Conservation (phyloP, 2,888 invertebrate species). For the Lathronympha strigana region DNA sequence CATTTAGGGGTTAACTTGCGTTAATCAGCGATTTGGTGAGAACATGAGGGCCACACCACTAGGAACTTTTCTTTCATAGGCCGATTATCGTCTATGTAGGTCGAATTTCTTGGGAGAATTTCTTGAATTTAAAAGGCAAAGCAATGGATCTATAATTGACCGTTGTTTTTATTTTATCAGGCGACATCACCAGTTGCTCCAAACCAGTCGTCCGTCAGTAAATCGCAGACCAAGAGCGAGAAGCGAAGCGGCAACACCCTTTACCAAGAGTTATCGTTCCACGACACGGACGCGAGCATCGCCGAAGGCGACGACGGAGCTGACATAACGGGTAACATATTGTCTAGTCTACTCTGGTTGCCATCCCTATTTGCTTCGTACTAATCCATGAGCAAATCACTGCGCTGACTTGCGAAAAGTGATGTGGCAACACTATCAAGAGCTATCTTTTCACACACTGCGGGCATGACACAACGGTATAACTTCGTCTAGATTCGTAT, state of each 20-base stretch:
- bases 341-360: background rate
- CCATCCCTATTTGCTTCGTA: slow-evolving; percentile 80
- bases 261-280: slow-evolving; percentile 97
- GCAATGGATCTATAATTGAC: background rate
- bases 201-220: slow-evolving; percentile 60
- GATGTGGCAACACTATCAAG: slow-evolving; percentile 97
- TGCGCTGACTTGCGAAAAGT: slow-evolving; percentile 92
- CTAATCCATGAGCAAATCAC: slow-evolving; percentile 77
- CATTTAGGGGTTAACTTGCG: no score
- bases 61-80: no score
- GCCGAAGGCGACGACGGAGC: slow-evolving; percentile 90
- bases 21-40: no score
- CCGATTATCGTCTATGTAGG: no score
- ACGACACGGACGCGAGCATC: slow-evolving; percentile 92
- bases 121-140: background rate
- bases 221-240: slow-evolving; percentile 91
- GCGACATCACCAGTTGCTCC: slow-evolving; percentile 83
- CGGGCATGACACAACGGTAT: slow-evolving; percentile 95
- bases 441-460: slow-evolving; percentile 94
- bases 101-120: no score
- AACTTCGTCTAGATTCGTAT: slow-evolving; percentile 8
- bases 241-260: slow-evolving; percentile 95
- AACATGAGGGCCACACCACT: no score
- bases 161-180: slow-evolving; percentile 53
- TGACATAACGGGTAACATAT: slow-evolving; percentile 94